Percentiles rank a stretch among this genome's conserved stretches.
These are phyloP conservation scores for Drosophila ananassae DNA, from an alignment of 1,140 invertebrate species.

Conservation along the genomic window DNA sequence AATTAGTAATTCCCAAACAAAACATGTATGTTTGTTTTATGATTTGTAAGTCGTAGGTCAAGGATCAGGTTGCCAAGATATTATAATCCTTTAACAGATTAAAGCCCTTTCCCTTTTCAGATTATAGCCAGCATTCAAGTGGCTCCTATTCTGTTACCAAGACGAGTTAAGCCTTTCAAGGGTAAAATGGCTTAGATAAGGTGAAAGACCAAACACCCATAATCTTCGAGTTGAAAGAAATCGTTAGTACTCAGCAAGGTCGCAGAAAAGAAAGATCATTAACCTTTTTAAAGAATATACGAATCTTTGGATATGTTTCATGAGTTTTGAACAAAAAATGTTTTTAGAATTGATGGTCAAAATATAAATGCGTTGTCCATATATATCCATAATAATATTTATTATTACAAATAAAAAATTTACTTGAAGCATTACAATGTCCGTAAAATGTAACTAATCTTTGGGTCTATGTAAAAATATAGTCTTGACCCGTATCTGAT, in stretches of 20 bases:
- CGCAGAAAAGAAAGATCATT: slow-evolving; percentile 8
- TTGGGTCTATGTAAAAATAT: background rate
- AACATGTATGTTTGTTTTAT: no score
- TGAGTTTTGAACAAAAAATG: no score
- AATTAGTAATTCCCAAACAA: no score
- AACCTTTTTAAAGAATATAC: slow-evolving; percentile 6
- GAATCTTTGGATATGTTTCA: background rate
- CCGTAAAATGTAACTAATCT: background rate
- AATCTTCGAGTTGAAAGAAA: slow-evolving; percentile 25
- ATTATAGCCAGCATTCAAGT: slow-evolving; percentile 11
- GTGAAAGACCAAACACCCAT: background rate
- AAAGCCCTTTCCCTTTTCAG: background rate
- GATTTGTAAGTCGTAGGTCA: no score
- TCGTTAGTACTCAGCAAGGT: slow-evolving; percentile 14
- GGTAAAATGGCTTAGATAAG: slow-evolving; percentile 16
- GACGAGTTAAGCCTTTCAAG: slow-evolving; percentile 22
- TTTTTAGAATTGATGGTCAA: no score
- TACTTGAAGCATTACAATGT: background rate
- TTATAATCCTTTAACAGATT: slow-evolving; percentile 11
- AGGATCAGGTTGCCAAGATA: background rate
- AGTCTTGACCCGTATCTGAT: background rate
- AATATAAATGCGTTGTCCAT: no score
- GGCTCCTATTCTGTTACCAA: slow-evolving; percentile 17
- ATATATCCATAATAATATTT: no score
- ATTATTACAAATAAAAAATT: no score